Percentiles rank a stretch among this genome's conserved stretches.
phyloP scores from a whole-genome alignment of 2,888 invertebrate species.

The Aphelenchoides bicaudatus region DNA sequence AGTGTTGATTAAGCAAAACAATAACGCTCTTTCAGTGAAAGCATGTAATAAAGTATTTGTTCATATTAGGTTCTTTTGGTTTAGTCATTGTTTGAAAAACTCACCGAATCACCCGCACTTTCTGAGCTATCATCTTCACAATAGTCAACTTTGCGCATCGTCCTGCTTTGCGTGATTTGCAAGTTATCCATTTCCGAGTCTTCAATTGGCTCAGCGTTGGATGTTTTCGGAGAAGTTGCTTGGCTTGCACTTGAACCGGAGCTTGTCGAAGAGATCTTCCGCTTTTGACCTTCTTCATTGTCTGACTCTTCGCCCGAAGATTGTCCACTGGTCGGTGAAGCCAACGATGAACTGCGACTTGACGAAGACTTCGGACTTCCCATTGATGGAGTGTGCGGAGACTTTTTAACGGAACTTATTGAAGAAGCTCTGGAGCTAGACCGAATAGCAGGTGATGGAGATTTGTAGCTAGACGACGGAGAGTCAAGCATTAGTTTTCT shows the following conservation, averaged over 20 bases:
- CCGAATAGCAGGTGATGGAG: neutral
- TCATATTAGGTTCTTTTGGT: too few relatives aligned
- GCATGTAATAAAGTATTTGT: too few relatives aligned
- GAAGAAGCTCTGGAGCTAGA: neutral
- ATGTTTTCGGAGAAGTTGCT: neutral
- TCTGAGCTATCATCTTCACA: neutral
- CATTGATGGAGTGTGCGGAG: neutral
- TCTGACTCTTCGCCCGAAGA: too few relatives aligned
- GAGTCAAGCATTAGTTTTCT: too few relatives aligned
- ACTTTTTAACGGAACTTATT: neutral
- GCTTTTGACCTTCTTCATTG: neutral
- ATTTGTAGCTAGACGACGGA: too few relatives aligned
- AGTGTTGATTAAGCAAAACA: too few relatives aligned
- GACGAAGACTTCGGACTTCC: too few relatives aligned
- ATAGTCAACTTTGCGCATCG: neutral
- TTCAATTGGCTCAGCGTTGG: too few relatives aligned
- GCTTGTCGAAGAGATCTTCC: neutral
- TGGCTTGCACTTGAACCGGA: neutral
- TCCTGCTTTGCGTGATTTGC: neutral
- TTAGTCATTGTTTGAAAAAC: too few relatives aligned
- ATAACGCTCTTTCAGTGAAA: too few relatives aligned
- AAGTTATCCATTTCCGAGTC: neutral
- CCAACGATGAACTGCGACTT: neutral
- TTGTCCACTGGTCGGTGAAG: neutral
- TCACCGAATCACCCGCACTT: slow-evolving; percentile 12